Base-by-base conservation (phyloP, 2,113 vertebrate species). In the Paramisgurnus dabryanus region DNA sequence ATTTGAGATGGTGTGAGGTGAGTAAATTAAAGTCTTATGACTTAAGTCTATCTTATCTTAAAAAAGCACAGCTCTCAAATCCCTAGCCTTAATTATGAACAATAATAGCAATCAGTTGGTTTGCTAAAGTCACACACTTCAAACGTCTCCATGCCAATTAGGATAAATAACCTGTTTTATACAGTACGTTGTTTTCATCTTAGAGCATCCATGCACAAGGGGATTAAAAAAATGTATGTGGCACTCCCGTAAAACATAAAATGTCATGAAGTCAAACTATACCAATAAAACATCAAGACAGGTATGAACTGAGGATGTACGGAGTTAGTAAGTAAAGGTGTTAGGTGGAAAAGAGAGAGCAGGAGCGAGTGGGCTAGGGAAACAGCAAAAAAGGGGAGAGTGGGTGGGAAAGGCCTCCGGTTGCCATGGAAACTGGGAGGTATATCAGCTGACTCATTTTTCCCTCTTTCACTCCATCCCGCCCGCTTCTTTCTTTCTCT, bases 351-450 rank as follows among this genome's bases (percentile, higher is more conserved):
- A 77, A 60, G 50, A 85, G 57, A 83, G 84, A 88, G 58, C 50
- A 43, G 73, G 65, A 74, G 70, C 60, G 34, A 82, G 67, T 22
- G 60, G 58, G 12, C 66, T 12, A 3, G 47, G 55, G 18, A 57
- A 58, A 57, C 70, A 68, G 53, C 13, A 13, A 69, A 65, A 78
- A 70, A 77, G 40, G 72, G 61, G 40, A 64, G 84, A 81, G 91
- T 91, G 92, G 90, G 91, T 89, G 92, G 89, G 92, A 91, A 93
- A 91, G 90, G 91, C 87, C 89, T 87, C 18, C 34, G 22, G 93
- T 93, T 91, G 83, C 86, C 91, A 93, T 93, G 93, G 92, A 92
- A 93, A 94, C 93, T 92, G 87, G 87, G 89, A 90, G 88, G 90
- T 89, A 64, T 75, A 91, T 93, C 91, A 92, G 91, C 91, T 92